A percentile compares a stretch with the other conserved stretches of the same genome.
Evolutionary conservation across 2,888 invertebrate genomes (phyloP).

Genomic region (Pseudococcus viburni): DNA sequence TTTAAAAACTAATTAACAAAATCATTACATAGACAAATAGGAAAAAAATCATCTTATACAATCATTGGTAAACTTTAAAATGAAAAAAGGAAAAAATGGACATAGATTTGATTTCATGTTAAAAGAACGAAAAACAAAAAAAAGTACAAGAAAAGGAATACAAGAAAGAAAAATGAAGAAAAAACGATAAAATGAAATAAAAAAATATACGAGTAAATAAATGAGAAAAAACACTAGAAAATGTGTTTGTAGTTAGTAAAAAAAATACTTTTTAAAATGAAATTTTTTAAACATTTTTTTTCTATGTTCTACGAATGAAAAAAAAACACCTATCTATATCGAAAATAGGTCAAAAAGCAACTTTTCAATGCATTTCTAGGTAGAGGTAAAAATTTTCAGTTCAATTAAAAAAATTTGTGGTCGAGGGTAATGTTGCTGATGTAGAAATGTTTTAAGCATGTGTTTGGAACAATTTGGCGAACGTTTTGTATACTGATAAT

Average conservation of each 20-base stretch:
- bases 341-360: no score
- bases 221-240: slow-evolving; percentile 34
- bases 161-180: slow-evolving; percentile 12
- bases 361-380: no score
- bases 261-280: no score
- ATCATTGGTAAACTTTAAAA: slow-evolving; percentile 33
- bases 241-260: not conserved
- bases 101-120: slow-evolving; percentile 47
- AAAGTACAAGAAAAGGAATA: slow-evolving; percentile 27
- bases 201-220: slow-evolving; percentile 24
- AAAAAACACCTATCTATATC: no score
- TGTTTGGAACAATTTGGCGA: no score
- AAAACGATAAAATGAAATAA: slow-evolving; percentile 8
- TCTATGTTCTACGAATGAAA: no score
- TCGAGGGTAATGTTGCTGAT: no score
- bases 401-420: no score
- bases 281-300: no score
- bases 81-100: slow-evolving; percentile 47
- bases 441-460: no score
- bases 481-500: no score
- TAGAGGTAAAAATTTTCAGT: no score
- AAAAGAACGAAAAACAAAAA: slow-evolving; percentile 36
- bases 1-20: slow-evolving; percentile 55
- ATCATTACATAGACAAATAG: slow-evolving; percentile 46
- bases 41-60: slow-evolving; percentile 56